Conservation (phyloP, 2,888 invertebrate genomes). For the Perizoma affinitatum region DNA sequence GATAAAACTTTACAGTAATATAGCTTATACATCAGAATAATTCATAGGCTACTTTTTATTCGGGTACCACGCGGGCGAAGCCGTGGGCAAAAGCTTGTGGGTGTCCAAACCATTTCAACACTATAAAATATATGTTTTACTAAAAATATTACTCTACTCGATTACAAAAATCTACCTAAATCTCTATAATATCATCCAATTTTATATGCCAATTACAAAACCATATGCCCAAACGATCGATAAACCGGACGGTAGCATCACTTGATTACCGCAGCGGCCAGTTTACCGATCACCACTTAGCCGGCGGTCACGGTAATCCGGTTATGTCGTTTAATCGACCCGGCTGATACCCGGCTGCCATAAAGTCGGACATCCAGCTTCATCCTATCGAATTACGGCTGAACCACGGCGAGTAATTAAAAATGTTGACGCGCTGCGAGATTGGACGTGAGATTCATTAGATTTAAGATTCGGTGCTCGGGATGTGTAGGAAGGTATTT, state of each 20-base stretch:
- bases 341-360: constrained; percentile 57
- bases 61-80: too few species aligned
- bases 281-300: constrained; percentile 66
- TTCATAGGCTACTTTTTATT: too few species aligned
- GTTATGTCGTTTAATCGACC: constrained; percentile 75
- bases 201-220: constrained; percentile 3
- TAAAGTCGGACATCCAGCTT: constrained; percentile 47
- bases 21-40: too few species aligned
- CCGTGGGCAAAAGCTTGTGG: too few species aligned
- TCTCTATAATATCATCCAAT: too few species aligned
- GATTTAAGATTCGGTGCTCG: too few species aligned
- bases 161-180: too few species aligned
- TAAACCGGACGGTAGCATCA: constrained; percentile 20
- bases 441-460: constrained; percentile 4
- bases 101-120: too few species aligned
- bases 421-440: constrained; percentile 18
- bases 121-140: too few species aligned
- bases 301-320: constrained; percentile 72
- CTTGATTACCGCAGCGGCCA: constrained; percentile 56
- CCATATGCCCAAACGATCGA: constrained; percentile 3
- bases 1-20: too few species aligned
- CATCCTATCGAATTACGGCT: constrained; percentile 43
- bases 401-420: constrained; percentile 19
- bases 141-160: too few species aligned
- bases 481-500: too few species aligned